Percentiles rank a stretch among this genome's conserved stretches.
Evolutionary conservation across 2,113 vertebrate species (phyloP).

Genomic region (Pardalotus punctatus): DNA sequence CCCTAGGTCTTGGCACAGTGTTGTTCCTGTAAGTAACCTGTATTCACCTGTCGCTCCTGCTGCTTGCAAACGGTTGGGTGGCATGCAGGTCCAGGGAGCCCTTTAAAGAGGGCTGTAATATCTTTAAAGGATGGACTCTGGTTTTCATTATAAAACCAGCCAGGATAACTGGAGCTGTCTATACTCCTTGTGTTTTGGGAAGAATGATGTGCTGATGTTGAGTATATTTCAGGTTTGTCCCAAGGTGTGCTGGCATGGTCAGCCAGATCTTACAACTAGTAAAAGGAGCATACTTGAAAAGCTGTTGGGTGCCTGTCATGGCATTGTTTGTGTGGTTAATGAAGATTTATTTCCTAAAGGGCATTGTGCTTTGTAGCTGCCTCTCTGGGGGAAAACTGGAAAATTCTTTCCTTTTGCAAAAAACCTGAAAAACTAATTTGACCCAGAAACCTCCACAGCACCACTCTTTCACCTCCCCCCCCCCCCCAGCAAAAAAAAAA

Average conservation of each 20-base stretch:
- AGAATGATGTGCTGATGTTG: background rate
- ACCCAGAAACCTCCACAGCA: background rate
- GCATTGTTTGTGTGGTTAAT: background rate
- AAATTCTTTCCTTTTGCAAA: background rate
- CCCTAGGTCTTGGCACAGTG: background rate
- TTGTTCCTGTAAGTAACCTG: background rate
- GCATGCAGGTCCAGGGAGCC: background rate
- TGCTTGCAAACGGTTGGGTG: background rate
- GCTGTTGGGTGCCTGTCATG: background rate
- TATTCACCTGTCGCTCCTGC: background rate
- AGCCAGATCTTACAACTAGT: background rate
- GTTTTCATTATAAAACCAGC: background rate
- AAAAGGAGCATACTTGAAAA: background rate
- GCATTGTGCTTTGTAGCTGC: background rate
- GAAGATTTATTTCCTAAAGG: background rate
- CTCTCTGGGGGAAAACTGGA: background rate
- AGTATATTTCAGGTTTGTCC: background rate
- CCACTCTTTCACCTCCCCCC: rapidly evolving
- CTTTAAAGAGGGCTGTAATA: background rate
- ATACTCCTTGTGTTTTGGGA: background rate
- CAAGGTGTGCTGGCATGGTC: background rate
- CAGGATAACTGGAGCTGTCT: background rate
- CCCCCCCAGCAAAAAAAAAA: rapidly evolving
- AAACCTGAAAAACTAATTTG: background rate
- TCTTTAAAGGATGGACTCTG: background rate